Percentiles rank a stretch among this genome's conserved stretches.
These are phyloP conservation scores for Megamerina dolium DNA, from an alignment of 2,888 invertebrate species.

Conservation along the genomic window DNA sequence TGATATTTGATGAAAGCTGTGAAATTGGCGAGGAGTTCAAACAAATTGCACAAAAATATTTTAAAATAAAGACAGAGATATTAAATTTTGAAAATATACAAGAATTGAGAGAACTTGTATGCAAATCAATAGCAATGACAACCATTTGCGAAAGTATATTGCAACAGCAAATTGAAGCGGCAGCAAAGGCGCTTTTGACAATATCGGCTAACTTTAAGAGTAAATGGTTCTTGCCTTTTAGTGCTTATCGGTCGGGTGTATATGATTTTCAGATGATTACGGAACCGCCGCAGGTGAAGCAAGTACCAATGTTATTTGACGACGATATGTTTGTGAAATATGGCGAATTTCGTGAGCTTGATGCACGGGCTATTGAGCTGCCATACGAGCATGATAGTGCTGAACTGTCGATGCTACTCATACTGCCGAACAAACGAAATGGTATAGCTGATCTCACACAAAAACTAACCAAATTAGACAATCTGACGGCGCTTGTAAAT, in stretches of 20 bases:
- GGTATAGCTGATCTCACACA: conserved; percentile 61
- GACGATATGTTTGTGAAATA: conserved; percentile 53
- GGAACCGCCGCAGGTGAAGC: conserved; percentile 54
- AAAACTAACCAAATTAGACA: conserved; percentile 55
- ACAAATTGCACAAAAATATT: conserved; percentile 40
- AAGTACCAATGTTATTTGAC: conserved; percentile 55
- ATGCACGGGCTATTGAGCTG: conserved; percentile 63
- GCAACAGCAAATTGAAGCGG: conserved; percentile 50
- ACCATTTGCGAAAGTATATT: conserved; percentile 56
- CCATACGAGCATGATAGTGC: conserved; percentile 57
- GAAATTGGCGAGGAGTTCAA: conserved; percentile 36
- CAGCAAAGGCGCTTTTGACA: conserved; percentile 25
- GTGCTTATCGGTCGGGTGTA: conserved; percentile 37
- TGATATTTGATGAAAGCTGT: conserved; percentile 22
- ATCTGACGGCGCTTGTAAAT: conserved; percentile 52
- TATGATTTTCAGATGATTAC: conserved; percentile 49
- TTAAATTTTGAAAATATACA: conserved; percentile 1
- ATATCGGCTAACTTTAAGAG: conserved; percentile 30
- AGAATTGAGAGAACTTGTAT: conserved; percentile 7
- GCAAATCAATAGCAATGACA: too few species aligned
- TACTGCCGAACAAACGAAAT: conserved; percentile 65
- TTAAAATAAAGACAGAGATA: conserved; percentile 29
- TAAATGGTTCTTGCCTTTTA: conserved; percentile 42
- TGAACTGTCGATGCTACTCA: conserved; percentile 68
- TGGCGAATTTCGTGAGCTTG: conserved; percentile 50